Conservation (phyloP, 2,888 invertebrate species). For the Netelia fuscicornis region DNA sequence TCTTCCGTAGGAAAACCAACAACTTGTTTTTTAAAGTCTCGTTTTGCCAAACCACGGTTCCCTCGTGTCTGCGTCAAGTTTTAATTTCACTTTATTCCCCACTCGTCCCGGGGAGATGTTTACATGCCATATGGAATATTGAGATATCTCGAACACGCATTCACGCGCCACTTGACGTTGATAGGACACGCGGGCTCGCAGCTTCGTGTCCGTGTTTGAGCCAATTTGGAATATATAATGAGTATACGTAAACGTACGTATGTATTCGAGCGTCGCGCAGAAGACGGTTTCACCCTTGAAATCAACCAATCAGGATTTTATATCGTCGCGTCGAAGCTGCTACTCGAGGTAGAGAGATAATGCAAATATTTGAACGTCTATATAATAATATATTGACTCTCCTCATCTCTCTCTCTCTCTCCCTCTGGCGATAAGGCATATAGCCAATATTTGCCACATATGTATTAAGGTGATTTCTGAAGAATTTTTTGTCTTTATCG, state of each 20-base stretch:
- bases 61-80: not conserved
- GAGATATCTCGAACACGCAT: not conserved
- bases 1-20: not conserved
- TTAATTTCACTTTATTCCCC: not conserved
- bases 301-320: too few species aligned
- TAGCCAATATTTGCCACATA: too few species aligned
- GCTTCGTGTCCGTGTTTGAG: not conserved
- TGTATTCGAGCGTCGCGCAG: not conserved
- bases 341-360: too few species aligned
- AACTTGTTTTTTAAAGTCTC: not conserved
- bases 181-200: not conserved
- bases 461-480: too few species aligned
- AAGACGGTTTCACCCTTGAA: too few species aligned
- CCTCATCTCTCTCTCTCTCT: too few species aligned
- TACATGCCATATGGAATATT: not conserved
- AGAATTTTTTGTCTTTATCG: too few species aligned
- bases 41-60: not conserved
- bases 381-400: too few species aligned
- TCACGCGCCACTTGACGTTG: not conserved
- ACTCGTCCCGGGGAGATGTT: not conserved
- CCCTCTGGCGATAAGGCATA: too few species aligned
- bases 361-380: too few species aligned
- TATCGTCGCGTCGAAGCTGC: too few species aligned
- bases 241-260: too few species aligned
- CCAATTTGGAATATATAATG: not conserved